Percentiles rank a stretch among this genome's conserved stretches.
Evolutionary conservation across 2,888 invertebrate genomes (phyloP).

Genomic region (Cheilosia urbana): DNA sequence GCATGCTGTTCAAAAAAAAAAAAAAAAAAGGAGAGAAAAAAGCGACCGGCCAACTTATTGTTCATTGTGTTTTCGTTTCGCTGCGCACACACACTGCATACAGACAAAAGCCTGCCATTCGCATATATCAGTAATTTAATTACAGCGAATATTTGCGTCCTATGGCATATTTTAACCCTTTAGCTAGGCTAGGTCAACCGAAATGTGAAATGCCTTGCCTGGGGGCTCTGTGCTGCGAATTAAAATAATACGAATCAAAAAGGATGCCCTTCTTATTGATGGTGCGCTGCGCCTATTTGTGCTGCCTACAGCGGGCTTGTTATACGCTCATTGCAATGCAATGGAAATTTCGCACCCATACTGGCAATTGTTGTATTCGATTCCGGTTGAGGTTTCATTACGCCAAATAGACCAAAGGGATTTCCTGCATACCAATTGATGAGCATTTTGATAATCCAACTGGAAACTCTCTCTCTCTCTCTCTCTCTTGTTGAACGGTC

Average conservation of each 20-base stretch:
- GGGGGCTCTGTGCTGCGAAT: neutral
- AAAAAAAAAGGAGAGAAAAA: neutral
- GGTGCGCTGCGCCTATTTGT: neutral
- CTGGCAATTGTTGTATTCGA: constrained; percentile 28
- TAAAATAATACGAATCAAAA: constrained; percentile 5
- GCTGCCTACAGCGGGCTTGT: neutral
- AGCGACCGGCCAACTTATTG: constrained; percentile 23
- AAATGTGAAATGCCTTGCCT: constrained; percentile 50
- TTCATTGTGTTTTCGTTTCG: constrained; percentile 61
- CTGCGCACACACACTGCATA: constrained; percentile 27
- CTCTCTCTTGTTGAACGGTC: neutral
- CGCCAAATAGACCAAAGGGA: constrained; percentile 50
- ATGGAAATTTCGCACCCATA: constrained; percentile 3
- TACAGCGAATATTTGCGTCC: constrained; percentile 52
- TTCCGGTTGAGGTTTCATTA: constrained; percentile 57
- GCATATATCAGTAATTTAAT: constrained; percentile 63
- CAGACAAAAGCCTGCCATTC: constrained; percentile 16
- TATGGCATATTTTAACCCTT: constrained; percentile 47
- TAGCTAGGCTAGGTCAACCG: constrained; percentile 44
- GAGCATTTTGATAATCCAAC: constrained; percentile 51
- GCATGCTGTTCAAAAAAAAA: neutral
- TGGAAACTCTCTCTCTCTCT: constrained; percentile 8
- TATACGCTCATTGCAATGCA: constrained; percentile 9
- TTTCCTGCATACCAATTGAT: constrained; percentile 56
- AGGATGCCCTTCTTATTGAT: neutral